Evolutionary conservation across 2,888 invertebrate species (phyloP).

Genomic region (Allolobophora icterica): DNA sequence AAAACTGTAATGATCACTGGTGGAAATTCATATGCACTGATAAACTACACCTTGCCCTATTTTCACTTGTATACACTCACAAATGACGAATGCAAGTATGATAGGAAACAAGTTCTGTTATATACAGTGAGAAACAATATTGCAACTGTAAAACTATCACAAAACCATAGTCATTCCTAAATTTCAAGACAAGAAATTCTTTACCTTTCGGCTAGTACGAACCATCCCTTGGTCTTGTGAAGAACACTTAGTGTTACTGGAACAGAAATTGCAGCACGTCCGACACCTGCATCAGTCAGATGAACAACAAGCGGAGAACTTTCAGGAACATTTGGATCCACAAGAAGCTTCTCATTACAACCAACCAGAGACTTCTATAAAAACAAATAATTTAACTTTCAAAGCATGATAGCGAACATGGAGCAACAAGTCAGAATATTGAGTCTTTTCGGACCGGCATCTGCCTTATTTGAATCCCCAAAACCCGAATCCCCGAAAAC

Average conservation of each 20-base stretch:
- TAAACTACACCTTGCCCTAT: too few species aligned
- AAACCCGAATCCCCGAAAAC: too few species aligned
- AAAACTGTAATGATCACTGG: too few species aligned
- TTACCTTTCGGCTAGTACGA: neutral
- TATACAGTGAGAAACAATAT: too few species aligned
- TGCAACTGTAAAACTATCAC: too few species aligned
- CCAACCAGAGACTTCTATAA: neutral
- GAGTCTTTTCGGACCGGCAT: too few species aligned
- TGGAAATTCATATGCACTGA: too few species aligned
- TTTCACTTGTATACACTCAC: too few species aligned
- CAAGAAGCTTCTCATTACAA: neutral
- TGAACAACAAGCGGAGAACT: neutral
- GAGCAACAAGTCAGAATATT: neutral
- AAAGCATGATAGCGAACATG: neutral
- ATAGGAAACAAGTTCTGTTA: neutral
- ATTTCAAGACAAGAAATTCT: neutral
- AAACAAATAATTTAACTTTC: neutral
- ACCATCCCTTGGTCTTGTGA: conserved; percentile 21
- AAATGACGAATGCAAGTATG: neutral
- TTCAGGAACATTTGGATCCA: conserved; percentile 18
- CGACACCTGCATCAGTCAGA: neutral
- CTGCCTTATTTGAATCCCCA: too few species aligned
- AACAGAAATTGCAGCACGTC: neutral
- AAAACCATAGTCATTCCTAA: neutral
- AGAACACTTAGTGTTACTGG: conserved; percentile 15